phyloP scores from a whole-genome alignment of 2,797 vertebrate species.

The Phrynocephalus guinanensis region DNA sequence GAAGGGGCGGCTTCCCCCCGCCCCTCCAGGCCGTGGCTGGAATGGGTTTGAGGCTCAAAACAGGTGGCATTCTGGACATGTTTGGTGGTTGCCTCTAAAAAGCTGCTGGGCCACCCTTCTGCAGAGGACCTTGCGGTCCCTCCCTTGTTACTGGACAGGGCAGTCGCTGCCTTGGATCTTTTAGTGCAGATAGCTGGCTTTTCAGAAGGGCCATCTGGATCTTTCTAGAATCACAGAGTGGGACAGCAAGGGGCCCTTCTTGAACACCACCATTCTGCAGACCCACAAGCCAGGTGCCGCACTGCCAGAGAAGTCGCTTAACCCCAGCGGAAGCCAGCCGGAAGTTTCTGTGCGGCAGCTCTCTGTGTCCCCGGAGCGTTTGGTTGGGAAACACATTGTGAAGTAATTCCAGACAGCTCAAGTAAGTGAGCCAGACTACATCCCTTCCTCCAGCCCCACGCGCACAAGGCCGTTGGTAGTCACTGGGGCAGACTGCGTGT shows the following conservation, averaged over 20 bases:
- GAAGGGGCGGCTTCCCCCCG: not conserved
- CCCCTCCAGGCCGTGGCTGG: not conserved
- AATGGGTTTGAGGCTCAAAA: fast-evolving
- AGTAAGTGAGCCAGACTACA: too few species aligned
- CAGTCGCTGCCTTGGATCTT: too few species aligned
- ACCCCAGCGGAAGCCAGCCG: too few species aligned
- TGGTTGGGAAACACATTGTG: too few species aligned
- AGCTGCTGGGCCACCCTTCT: not conserved
- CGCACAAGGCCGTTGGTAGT: too few species aligned
- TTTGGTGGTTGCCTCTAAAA: not conserved
- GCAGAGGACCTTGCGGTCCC: not conserved
- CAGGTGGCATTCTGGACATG: fast-evolving
- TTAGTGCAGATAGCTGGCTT: too few species aligned
- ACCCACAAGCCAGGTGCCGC: too few species aligned
- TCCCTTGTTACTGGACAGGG: too few species aligned
- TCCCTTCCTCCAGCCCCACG: not conserved
- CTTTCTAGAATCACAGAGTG: not conserved
- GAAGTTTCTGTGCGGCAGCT: too few species aligned
- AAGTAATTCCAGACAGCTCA: too few species aligned
- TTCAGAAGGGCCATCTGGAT: not conserved
- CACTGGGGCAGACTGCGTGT: too few species aligned
- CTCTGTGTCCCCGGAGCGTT: not conserved
- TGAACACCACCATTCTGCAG: too few species aligned
- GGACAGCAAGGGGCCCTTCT: not conserved
- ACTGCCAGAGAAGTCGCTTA: fast-evolving